Base-by-base conservation (phyloP, 2,797 vertebrate species). In the Sebastes baramenuke region DNA sequence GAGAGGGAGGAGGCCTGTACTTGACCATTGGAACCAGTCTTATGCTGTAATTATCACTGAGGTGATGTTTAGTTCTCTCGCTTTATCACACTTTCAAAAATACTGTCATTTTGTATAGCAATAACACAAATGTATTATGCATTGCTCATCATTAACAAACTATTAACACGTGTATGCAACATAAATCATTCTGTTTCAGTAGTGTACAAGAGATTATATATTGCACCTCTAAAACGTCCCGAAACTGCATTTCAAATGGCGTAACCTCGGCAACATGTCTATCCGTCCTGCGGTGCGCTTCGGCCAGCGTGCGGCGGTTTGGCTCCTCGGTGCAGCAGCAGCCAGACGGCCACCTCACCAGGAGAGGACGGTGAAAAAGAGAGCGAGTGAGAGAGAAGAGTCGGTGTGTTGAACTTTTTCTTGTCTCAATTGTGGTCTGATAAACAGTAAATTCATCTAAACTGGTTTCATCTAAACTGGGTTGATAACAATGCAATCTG, bases 91-190 rank as follows among this genome's bases (percentile, higher is more conserved):
- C 87, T 83, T 84, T 84, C 76, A 68, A 72, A 68, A 67, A 76
- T 90, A 81, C 76, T 82, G 77, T 82, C 85, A 58, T 86, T 83
- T 88, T 94, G 89, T 95, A 93, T 92, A 95, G 91, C 91, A 87
- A 81, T 95, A 94, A 95, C 90, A 88, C 88, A 92, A 80, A 92
- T 85, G 80, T 94, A 91, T 91, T 91, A 93, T 92, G 87, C 93
- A 91, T 95, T 88, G 82, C 84, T 94, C 86, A 85, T 93, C 88
- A 94, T 95, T 95, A 95, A 95, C 92, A 93, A 94, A 83, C 91
- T 95, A 95, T 95, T 96, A 96, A 95, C 90, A 92, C 76, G 82
- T 95, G 93, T 95, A 95, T 94, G 92, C 94, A 94, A 94, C 88
- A 88, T 93, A 95, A 93, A 90, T 92, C 92, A 91, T 94, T 83